Percentiles rank a stretch among this genome's conserved stretches.
These are phyloP conservation scores for Bolinopsis microptera DNA, from an alignment of 37 sponge, comb jelly and placozoan species.

Conservation along the genomic window DNA sequence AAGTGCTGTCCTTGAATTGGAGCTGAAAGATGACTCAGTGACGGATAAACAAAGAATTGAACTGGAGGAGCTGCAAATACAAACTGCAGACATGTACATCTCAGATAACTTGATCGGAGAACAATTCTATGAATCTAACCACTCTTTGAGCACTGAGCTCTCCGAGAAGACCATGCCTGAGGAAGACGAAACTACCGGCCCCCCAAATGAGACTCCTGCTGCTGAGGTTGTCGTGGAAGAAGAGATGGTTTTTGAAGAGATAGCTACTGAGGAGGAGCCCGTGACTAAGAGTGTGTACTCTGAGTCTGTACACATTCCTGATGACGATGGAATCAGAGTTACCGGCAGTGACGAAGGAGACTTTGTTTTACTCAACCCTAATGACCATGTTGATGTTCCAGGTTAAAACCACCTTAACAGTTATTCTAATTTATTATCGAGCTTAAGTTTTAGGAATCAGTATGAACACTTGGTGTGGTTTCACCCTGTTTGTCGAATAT, in stretches of 20 bases:
- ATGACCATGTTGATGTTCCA: neutral
- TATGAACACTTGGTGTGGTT: too few relatives aligned
- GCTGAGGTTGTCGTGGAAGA: neutral
- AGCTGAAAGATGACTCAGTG: neutral
- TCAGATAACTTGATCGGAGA: neutral
- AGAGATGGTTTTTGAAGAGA: neutral
- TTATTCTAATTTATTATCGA: too few relatives aligned
- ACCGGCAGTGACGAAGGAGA: neutral
- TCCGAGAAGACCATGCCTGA: neutral
- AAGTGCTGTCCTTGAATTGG: neutral
- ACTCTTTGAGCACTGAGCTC: neutral
- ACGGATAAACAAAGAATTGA: slow-evolving; percentile 9
- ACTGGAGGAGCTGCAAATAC: slow-evolving; percentile 29
- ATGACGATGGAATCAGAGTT: neutral
- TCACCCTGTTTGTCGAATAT: too few relatives aligned
- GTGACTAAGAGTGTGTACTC: neutral
- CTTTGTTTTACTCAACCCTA: neutral
- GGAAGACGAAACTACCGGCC: neutral
- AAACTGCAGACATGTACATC: slow-evolving; percentile 14
- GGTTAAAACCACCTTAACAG: too few relatives aligned
- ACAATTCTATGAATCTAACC: neutral
- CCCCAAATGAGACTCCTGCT: neutral
- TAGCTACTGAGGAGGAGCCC: too few relatives aligned
- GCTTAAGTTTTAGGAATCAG: too few relatives aligned
- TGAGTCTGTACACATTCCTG: neutral